Evolutionary conservation across 2,797 vertebrate genomes (phyloP).

Genomic region (Rhabdophis nuchalis): DNA sequence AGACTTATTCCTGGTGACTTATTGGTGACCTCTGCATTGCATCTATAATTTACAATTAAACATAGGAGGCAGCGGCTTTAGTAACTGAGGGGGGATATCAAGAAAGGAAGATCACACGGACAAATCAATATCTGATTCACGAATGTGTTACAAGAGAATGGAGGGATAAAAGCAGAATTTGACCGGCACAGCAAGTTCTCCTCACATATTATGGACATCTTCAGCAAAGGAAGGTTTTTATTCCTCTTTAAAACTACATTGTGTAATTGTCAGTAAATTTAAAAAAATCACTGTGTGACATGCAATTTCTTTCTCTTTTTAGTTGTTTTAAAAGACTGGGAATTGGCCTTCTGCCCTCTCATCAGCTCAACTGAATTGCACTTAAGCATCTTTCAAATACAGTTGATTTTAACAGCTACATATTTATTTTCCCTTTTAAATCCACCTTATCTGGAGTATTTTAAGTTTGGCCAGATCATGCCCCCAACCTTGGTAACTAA

Average conservation of each 20-base stretch:
- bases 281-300: not conserved
- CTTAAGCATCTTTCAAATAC: not conserved
- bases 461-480: not conserved
- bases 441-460: not conserved
- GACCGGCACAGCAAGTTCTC: not conserved
- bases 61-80: not conserved
- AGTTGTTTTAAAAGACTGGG: not conserved
- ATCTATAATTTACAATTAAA: not conserved
- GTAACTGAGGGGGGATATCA: not conserved
- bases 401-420: not conserved
- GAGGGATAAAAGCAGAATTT: not conserved
- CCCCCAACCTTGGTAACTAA: constrained; percentile 23
- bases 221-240: not conserved
- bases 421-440: not conserved
- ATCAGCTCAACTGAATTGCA: not conserved
- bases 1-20: not conserved
- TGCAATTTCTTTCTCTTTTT: not conserved
- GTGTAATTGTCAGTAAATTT: not conserved
- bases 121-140: not conserved
- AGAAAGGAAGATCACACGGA: not conserved
- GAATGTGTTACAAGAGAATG: not conserved
- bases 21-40: not conserved
- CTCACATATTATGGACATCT: not conserved
- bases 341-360: not conserved
- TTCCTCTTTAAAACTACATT: not conserved